Evolutionary conservation across 2,888 invertebrate genomes (phyloP).

Genomic region (Argyresthia albistria): DNA sequence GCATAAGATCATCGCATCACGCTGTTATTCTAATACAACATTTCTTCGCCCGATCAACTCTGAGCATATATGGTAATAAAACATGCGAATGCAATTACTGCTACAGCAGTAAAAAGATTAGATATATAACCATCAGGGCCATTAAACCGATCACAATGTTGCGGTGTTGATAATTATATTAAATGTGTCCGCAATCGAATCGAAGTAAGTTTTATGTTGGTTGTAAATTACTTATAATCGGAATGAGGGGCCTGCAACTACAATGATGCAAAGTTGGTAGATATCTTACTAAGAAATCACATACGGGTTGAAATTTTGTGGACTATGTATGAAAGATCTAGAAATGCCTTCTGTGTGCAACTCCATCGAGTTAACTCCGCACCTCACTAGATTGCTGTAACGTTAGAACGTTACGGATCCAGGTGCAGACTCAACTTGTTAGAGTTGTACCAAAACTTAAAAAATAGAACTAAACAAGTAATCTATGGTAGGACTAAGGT

Average conservation of each 20-base stretch:
- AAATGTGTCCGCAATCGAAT: conserved; percentile 42
- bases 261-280: not conserved
- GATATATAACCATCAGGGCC: conserved; percentile 17
- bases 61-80: conserved; percentile 1
- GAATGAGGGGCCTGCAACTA: not conserved
- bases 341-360: no score
- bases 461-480: no score
- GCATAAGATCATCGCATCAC: not conserved
- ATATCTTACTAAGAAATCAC: not conserved
- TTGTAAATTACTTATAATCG: conserved; percentile 49
- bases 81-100: conserved; percentile 7
- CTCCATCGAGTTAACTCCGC: no score
- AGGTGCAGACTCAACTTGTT: no score
- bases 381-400: no score
- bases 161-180: conserved; percentile 43
- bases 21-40: not conserved
- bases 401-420: no score
- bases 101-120: conserved; percentile 7
- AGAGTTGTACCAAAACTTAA: no score
- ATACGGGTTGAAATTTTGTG: no score
- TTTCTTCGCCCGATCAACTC: not conserved
- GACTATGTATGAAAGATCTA: no score
- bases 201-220: conserved; percentile 51
- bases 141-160: conserved; percentile 43
- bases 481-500: no score